phyloP scores from a whole-genome alignment of 1,140 invertebrate species.

The Frieseomelitta varia region DNA sequence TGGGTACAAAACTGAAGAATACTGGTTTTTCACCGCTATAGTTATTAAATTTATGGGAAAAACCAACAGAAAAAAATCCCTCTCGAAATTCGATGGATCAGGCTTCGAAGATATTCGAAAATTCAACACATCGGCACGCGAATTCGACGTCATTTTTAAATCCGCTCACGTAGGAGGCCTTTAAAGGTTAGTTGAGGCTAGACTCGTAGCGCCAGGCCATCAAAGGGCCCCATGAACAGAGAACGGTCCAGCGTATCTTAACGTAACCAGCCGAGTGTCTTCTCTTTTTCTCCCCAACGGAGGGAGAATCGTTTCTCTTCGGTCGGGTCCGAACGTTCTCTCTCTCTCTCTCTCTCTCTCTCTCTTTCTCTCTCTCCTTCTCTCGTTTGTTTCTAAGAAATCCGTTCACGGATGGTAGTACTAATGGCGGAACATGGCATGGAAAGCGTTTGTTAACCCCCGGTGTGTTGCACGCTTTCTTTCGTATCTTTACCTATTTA shows the following conservation, averaged over 20 bases:
- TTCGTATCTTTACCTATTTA: slow-evolving; percentile 44
- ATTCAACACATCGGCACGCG: not conserved
- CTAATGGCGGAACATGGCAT: slow-evolving; percentile 22
- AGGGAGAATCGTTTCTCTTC: not conserved
- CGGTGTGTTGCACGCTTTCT: not conserved
- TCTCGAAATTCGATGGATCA: too few species aligned
- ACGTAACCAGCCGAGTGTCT: slow-evolving; percentile 35
- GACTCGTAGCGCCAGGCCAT: slow-evolving; percentile 20
- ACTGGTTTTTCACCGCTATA: too few species aligned
- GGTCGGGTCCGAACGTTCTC: not conserved
- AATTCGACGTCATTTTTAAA: not conserved
- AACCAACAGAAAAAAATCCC: too few species aligned
- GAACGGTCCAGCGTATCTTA: slow-evolving; percentile 61
- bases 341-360: not conserved
- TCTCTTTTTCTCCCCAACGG: not conserved
- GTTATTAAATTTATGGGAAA: too few species aligned
- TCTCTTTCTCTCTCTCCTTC: too few species aligned
- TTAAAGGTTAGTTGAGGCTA: slow-evolving; percentile 52
- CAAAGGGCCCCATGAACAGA: not conserved
- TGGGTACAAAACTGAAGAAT: too few species aligned
- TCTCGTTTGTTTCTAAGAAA: slow-evolving; percentile 56
- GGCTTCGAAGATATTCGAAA: not conserved
- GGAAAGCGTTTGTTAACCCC: slow-evolving; percentile 42
- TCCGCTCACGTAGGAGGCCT: not conserved
- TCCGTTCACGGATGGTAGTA: slow-evolving; percentile 50